Evolutionary conservation across 2,113 vertebrate species (phyloP).

Genomic region (Monopterus albus): DNA sequence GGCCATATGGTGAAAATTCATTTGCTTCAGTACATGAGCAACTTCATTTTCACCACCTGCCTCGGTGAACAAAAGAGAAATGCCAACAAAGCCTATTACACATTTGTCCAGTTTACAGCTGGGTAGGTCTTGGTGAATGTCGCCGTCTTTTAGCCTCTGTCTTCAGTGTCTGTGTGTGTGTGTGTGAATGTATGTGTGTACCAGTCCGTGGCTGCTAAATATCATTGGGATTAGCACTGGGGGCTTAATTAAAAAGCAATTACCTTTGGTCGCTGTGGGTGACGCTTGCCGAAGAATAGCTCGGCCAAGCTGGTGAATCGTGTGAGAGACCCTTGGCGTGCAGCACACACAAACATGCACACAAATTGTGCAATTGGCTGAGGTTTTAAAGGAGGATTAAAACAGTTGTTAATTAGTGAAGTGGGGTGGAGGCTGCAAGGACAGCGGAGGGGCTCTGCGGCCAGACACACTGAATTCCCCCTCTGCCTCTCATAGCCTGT

Average conservation of each 20-base stretch:
- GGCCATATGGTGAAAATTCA: conserved; percentile 32
- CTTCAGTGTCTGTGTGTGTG: conserved; percentile 1
- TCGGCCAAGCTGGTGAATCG: conserved; percentile 66
- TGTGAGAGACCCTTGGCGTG: conserved; percentile 57
- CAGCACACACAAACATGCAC: conserved; percentile 12
- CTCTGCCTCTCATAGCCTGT: conserved; percentile 26
- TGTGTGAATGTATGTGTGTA: conserved; percentile 12
- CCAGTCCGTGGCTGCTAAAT: conserved; percentile 69
- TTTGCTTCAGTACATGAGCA: conserved; percentile 41
- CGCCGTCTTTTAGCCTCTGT: conserved; percentile 18
- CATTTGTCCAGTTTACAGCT: conserved; percentile 40
- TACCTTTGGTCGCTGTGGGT: conserved; percentile 74
- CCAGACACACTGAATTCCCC: background rate
- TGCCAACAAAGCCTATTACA: conserved; percentile 40
- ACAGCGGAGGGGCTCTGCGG: conserved; percentile 20
- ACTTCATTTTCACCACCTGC: conserved; percentile 45
- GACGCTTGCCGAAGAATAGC: conserved; percentile 54
- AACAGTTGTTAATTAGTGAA: conserved; percentile 70
- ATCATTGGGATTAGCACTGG: conserved; percentile 78
- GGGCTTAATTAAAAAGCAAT: conserved; percentile 85
- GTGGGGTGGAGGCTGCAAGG: conserved; percentile 22
- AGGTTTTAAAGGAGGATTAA: conserved; percentile 64
- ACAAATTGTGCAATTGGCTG: conserved; percentile 53
- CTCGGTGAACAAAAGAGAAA: conserved; percentile 41
- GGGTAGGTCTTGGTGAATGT: conserved; percentile 39